Evolutionary conservation across 2,888 invertebrate genomes (phyloP).

Genomic region (Xanthia icteritia): DNA sequence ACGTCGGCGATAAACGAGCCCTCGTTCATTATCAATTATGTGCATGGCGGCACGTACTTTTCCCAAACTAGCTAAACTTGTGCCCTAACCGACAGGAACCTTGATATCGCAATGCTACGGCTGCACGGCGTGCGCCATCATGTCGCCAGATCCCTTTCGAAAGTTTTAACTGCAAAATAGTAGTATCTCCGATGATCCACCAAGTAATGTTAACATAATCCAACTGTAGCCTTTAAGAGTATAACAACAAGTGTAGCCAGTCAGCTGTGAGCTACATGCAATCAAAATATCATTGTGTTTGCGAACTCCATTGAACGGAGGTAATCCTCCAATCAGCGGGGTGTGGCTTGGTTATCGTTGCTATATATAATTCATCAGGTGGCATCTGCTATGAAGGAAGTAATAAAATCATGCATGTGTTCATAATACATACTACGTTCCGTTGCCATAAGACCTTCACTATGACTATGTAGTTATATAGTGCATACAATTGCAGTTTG

Average conservation of each 20-base stretch:
- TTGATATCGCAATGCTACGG: slow-evolving; percentile 42
- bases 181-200: slow-evolving; percentile 5
- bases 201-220: slow-evolving; percentile 24
- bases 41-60: slow-evolving; percentile 63
- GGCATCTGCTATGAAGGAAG: slow-evolving; percentile 57
- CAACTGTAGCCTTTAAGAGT: slow-evolving; percentile 4
- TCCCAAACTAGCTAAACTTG: slow-evolving; percentile 52
- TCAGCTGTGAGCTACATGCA: slow-evolving; percentile 31
- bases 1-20: slow-evolving; percentile 88
- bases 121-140: slow-evolving; percentile 25
- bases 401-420: slow-evolving; percentile 50
- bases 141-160: slow-evolving; percentile 52
- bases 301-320: slow-evolving; percentile 30
- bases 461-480: slow-evolving; percentile 58
- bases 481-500: slow-evolving; percentile 79
- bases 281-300: slow-evolving; percentile 57
- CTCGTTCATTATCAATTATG: slow-evolving; percentile 87
- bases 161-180: slow-evolving; percentile 31
- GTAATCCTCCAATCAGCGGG: slow-evolving; percentile 33
- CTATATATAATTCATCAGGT: slow-evolving; percentile 51
- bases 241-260: slow-evolving; percentile 22
- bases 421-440: slow-evolving; percentile 31
- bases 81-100: slow-evolving; percentile 44
- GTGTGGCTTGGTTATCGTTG: slow-evolving; percentile 33
- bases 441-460: slow-evolving; percentile 48